Percentiles rank a stretch among this genome's conserved stretches.
Evolutionary conservation across 2,113 vertebrate species (phyloP).

Genomic region (Archilochus colubris): DNA sequence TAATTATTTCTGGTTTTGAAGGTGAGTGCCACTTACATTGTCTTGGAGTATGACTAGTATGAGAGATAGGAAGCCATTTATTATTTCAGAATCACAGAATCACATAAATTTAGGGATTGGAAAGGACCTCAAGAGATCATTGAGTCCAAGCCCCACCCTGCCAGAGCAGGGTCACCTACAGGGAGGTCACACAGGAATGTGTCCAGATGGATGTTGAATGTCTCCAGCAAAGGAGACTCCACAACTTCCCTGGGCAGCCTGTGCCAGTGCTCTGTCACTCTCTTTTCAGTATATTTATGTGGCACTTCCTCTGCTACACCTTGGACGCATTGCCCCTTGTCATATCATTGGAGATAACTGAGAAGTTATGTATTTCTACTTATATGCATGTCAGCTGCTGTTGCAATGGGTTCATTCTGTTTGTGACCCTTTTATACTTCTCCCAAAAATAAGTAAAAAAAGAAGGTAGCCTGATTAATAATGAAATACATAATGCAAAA

Average conservation of each 20-base stretch:
- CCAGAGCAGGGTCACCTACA: too few species aligned
- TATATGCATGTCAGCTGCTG: not conserved
- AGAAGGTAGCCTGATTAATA: not conserved
- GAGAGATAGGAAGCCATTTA: not conserved
- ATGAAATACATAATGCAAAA: not conserved
- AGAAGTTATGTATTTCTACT: not conserved
- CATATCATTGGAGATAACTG: not conserved
- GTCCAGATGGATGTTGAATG: too few species aligned
- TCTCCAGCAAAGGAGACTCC: too few species aligned
- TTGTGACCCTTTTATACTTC: not conserved
- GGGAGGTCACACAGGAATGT: too few species aligned
- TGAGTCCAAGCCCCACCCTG: too few species aligned
- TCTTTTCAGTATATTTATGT: too few species aligned
- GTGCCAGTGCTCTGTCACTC: too few species aligned
- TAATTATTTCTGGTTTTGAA: not conserved
- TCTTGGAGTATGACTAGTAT: not conserved
- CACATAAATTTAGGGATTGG: too few species aligned
- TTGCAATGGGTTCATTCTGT: not conserved
- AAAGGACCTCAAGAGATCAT: too few species aligned
- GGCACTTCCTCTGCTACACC: too few species aligned
- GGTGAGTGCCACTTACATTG: not conserved
- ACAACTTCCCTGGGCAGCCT: too few species aligned
- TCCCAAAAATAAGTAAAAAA: not conserved
- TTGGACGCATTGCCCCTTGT: too few species aligned
- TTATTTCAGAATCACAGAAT: not conserved